These are phyloP conservation scores for Pachydiplax longipennis DNA, from an alignment of 2,888 invertebrate species.

Conservation along the genomic window DNA sequence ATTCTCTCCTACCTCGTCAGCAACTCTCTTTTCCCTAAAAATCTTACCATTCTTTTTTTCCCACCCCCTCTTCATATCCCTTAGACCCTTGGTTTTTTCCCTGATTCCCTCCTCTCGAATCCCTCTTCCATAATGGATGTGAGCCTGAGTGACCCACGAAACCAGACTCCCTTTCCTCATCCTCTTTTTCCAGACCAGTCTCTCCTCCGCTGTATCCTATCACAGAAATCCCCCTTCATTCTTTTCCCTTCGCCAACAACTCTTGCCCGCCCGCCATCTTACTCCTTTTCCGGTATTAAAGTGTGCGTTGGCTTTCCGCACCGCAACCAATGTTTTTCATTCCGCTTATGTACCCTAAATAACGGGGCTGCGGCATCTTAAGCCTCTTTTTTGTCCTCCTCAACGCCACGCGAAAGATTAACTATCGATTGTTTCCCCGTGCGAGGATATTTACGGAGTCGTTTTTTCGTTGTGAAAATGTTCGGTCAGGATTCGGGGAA, in stretches of 20 bases:
- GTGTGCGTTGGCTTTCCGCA: neutral
- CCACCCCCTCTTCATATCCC: neutral
- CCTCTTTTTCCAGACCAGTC: neutral
- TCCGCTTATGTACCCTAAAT: conserved; percentile 1
- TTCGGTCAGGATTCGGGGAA: too few species aligned
- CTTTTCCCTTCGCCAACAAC: neutral
- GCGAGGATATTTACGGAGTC: neutral
- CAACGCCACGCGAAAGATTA: neutral
- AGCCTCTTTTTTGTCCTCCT: neutral
- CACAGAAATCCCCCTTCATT: neutral
- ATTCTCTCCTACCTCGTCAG: neutral
- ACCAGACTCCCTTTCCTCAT: neutral
- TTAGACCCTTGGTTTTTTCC: neutral
- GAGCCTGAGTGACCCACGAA: conserved; percentile 6
- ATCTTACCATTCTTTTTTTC: neutral
- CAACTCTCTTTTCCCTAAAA: neutral
- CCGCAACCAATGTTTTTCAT: neutral
- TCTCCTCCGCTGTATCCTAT: neutral
- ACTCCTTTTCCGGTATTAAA: neutral
- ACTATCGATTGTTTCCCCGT: neutral
- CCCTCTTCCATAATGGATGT: conserved; percentile 6
- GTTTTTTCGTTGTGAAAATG: neutral
- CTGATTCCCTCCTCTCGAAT: neutral
- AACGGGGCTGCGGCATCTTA: neutral
- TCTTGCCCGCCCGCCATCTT: neutral